Base-by-base conservation (phyloP, 2,113 vertebrate species). In the Coturnix japonica region DNA sequence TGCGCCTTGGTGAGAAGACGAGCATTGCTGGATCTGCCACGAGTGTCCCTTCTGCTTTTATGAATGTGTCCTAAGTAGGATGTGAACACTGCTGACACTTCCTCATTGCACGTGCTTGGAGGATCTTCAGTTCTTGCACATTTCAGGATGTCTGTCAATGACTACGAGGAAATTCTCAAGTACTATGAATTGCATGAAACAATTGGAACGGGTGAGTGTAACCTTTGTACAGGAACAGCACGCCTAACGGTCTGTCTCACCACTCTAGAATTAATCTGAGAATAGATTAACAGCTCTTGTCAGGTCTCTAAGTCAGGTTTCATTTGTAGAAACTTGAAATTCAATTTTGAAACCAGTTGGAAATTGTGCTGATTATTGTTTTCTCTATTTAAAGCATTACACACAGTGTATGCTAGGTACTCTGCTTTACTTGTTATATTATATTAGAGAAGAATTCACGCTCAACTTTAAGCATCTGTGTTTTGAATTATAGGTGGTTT, bases 401-500 rank as follows among this genome's bases (percentile, higher is more conserved):
- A 13, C 7, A 0, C 19, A 41, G 4, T 31, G 43, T 4, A 1
- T 12, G 14, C 2, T 20, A 4, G 4, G 1, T 37, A 0, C 9
- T 43, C 18, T 15, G 39, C 7, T 2, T 26, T 1, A 1, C 4
- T 15, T 16, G 5, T 4, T 22, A 53, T 25, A 9, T n/a, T 3
- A 5, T 1, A 28, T 6, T 12, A 11, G 6, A 59, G 37, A 72
- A 65, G 7, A 44, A 2, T 5, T 26, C 1, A 2, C 8, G 1
- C 28, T 47, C 4, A 64, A 10, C 19, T 81, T 33, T 67, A 30
- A 31, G 21, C 3, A 1, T 47, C 7, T 76, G 3, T 94, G 53
- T 61, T 56, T 66, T 79, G 2, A 74, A 39, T 79, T 57, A 94
- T 35, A 99, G 99, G 99, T 93, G 99, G 99, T 26, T 99, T 99